phyloP scores from a whole-genome alignment of 2,113 vertebrate genomes.

The Camelus dromedarius region DNA sequence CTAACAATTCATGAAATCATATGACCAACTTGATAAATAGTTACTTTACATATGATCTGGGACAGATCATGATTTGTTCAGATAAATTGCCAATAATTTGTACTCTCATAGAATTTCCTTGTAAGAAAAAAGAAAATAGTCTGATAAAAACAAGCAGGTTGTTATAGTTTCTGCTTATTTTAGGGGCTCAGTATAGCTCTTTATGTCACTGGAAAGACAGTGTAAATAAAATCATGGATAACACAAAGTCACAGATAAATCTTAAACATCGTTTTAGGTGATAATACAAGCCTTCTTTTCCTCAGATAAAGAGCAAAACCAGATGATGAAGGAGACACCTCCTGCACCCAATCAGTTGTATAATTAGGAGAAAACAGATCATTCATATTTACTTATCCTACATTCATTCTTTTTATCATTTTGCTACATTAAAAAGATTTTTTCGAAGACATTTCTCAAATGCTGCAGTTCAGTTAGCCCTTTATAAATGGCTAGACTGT shows the following conservation, averaged over 20 bases:
- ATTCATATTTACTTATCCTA: neutral
- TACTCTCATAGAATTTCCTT: neutral
- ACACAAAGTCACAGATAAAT: neutral
- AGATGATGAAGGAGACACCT: constrained; percentile 5
- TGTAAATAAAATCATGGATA: neutral
- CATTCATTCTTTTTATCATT: neutral
- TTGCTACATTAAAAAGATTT: neutral
- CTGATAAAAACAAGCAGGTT: neutral
- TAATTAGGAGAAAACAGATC: constrained; percentile 55
- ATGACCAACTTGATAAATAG: neutral
- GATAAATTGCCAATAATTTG: neutral
- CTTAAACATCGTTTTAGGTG: constrained; percentile 1
- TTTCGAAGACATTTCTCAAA: neutral
- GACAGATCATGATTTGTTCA: neutral
- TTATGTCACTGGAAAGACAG: neutral
- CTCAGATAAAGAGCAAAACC: constrained; percentile 36
- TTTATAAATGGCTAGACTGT: neutral
- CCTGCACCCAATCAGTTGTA: neutral
- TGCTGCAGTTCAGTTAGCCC: neutral
- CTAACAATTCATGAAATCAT: neutral
- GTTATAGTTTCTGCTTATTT: constrained; percentile 6
- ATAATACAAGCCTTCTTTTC: constrained; percentile 18
- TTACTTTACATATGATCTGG: neutral
- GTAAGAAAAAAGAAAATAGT: neutral
- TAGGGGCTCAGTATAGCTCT: neutral